Base-by-base conservation (phyloP, 2,797 vertebrate species). In the Anguilla megastoma region DNA sequence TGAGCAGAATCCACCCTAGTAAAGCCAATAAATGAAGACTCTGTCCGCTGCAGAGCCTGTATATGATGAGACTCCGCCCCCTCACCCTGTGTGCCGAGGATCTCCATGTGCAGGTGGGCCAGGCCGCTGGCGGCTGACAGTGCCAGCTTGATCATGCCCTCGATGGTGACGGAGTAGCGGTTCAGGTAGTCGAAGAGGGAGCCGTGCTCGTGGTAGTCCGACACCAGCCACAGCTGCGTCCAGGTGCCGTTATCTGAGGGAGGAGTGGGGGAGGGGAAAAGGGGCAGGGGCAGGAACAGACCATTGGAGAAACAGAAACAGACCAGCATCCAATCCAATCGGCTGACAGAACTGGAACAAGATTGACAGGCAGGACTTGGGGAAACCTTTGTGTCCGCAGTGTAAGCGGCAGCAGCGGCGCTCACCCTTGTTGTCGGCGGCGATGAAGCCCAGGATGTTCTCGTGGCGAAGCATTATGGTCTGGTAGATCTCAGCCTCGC, bases 71-170 rank as follows among this genome's bases (percentile, higher is more conserved):
- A 7, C 12, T 16, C 36, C 3, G 85, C n/a, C 0, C 18, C n/a
- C 96, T 96, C 94, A 99, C 99, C 99, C 94, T 99, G 99, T 86
- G 99, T 99, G 83, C 99, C 99, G 88, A 99, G 97, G 45, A 99
- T 99, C 95, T 99, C 99, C 99, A 99, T 99, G 92, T 99, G 99
- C 33, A 99, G 96, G 85, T 99, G 99, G 1, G 98, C 99, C 92
- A 99, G 94, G 9, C 98, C 98, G 0, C 98, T 99, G 90, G 98
- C 98, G 0, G 98, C 97, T 0, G 98, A 99, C 88, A 99, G 96
- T 0, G 98, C 96, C 0, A 99, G 96, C 91, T 99, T 99, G 92
- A 99, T 98, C 98, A 99, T 98, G n/a, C 97, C 98, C 94, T 99
- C 98, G 0, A 98, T 98, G 0, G 98, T 99, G 92, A 99, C 98